A percentile compares a stretch with the other conserved stretches of the same genome.
phyloP scores from a whole-genome alignment of 2,888 invertebrate species.

The Exephanes ischioxanthus region DNA sequence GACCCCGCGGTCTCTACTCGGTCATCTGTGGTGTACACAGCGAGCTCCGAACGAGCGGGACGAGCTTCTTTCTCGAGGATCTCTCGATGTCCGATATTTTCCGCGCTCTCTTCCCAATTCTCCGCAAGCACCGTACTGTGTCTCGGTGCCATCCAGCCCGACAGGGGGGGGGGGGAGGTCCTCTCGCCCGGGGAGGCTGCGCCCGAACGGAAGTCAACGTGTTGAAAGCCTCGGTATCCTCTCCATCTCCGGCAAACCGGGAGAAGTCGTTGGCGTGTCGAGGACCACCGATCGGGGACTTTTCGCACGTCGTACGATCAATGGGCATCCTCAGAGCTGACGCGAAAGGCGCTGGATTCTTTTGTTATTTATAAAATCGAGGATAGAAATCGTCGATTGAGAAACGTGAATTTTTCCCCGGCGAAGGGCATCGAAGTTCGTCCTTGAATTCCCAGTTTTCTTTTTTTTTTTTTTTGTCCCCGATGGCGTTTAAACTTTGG shows the following conservation, averaged over 20 bases:
- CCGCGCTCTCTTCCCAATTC: conserved; percentile 27
- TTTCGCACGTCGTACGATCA: not conserved
- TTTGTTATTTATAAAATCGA: not conserved
- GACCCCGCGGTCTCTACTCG: conserved; percentile 39
- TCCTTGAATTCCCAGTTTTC: not conserved
- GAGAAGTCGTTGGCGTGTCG: not conserved
- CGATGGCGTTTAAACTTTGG: not conserved
- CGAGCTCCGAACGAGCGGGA: conserved; percentile 19
- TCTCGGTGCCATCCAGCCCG: not conserved
- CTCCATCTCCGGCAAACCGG: not conserved
- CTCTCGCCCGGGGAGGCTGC: not conserved
- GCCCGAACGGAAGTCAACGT: conserved; percentile 4
- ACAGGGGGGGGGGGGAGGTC: not conserved
- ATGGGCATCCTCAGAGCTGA: not conserved
- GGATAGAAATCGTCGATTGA: not conserved
- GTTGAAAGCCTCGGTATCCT: conserved; percentile 1
- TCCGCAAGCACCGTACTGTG: not conserved
- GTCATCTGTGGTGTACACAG: conserved; percentile 44
- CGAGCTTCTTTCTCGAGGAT: conserved; percentile 49
- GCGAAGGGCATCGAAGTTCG: not conserved
- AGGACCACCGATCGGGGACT: not conserved
- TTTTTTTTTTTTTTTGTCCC: not conserved
- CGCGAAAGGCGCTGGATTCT: not conserved
- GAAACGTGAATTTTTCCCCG: not conserved
- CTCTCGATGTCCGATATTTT: conserved; percentile 63